A percentile compares a stretch with the other conserved stretches of the same genome.
Conservation (phyloP, 1,140 invertebrate species). For the Drosophila leontia region DNA sequence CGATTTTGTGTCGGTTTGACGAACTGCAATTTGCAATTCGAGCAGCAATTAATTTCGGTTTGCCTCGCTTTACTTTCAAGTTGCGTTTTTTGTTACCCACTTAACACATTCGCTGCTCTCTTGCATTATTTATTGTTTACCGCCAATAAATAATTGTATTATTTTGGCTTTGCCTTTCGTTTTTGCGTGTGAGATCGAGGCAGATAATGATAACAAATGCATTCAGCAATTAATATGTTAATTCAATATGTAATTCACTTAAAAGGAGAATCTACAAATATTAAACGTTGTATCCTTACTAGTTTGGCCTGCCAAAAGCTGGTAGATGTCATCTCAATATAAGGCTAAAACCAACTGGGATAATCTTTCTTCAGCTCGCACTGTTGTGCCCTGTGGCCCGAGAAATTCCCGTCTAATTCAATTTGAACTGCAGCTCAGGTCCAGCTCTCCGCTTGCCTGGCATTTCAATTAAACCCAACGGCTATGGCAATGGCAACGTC, state of each 20-base stretch:
- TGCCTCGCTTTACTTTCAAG: slow-evolving; percentile 33
- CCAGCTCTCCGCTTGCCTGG: slow-evolving; percentile 3
- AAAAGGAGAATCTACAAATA: background rate
- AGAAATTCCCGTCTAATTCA: slow-evolving; percentile 18
- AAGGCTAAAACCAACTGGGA: background rate
- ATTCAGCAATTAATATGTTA: slow-evolving; percentile 19
- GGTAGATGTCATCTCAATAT: too few relatives aligned
- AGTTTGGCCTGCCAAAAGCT: too few relatives aligned
- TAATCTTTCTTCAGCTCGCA: slow-evolving; percentile 2
- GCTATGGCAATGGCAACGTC: slow-evolving; percentile 10
- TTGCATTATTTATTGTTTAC: slow-evolving; percentile 39
- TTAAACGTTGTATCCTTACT: too few relatives aligned
- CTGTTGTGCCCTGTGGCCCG: slow-evolving; percentile 2
- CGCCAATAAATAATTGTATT: slow-evolving; percentile 2
- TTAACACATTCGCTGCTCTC: slow-evolving; percentile 47
- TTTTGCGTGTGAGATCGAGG: slow-evolving; percentile 20
- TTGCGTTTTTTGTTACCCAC: slow-evolving; percentile 49
- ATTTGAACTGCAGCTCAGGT: slow-evolving; percentile 27
- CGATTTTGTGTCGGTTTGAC: slow-evolving; percentile 38
- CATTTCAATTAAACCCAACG: slow-evolving; percentile 35
- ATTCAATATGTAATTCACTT: slow-evolving; percentile 10
- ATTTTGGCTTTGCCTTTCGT: slow-evolving; percentile 26
- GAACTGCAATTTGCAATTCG: slow-evolving; percentile 52
- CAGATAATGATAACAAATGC: slow-evolving; percentile 12
- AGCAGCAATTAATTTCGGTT: slow-evolving; percentile 50